Evolutionary conservation across 2,113 vertebrate species (phyloP), one percentile per base, ranked within the genome.

Genomic region (Tringa solitaria): DNA sequence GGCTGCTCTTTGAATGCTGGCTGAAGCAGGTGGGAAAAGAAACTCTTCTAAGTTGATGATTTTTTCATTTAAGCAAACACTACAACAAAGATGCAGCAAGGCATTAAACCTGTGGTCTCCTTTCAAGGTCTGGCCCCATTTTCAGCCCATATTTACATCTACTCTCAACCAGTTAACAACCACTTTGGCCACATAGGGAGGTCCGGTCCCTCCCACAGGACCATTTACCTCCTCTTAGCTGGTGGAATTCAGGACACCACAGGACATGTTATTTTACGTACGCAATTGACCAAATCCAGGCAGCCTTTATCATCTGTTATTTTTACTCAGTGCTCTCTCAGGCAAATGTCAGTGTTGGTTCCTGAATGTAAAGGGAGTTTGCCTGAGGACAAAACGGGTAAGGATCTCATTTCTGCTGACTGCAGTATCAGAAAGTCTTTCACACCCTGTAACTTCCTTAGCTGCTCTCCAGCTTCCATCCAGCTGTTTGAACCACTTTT

Each of bases 331-430:
- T 43, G 74, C 16, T 51, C 19, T 87, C 54, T 46, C 79, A 94
- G 51, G 45, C 56, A 84, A 84, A 69, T 0, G 3, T 28, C 28
- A 56, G 1, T 61, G n/a, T 51, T 0, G 0, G 35, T 79, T 73
- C 48, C 33, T 28, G 50, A 50, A 69, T 26, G 13, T 53, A 56
- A 74, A 43, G 53, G 33, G 27, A 50, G 37, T 64, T 75, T 89
- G 68, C 50, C 63, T 60, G 27, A 70, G n/a, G 12, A 75, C 26
- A 84, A 84, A 73, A 35, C 0, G 12, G 14, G 37, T 59, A 59
- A 72, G 37, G 64, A 85, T 43, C 59, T 46, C 3, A 57, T 53
- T 73, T 63, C 76, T 37, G 77, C 8, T 1, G 4, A 68, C 60
- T 57, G 59, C 41, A 41, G 43, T 32, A 74, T 69, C 30, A 64